These are phyloP conservation scores for Pyralis farinalis DNA, from an alignment of 2,888 invertebrate genomes.

Conservation along the genomic window DNA sequence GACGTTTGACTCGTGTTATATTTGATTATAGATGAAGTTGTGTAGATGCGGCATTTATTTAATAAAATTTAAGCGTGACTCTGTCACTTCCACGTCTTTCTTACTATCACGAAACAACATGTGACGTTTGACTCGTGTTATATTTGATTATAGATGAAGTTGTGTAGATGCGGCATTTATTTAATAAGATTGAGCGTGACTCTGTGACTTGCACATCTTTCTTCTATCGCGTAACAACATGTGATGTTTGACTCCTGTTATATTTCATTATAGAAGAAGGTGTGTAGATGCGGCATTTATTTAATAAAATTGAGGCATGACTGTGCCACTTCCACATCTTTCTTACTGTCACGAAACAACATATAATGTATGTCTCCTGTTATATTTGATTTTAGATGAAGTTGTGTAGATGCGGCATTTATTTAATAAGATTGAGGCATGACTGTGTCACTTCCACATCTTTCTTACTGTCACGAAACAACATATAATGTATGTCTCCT, in stretches of 20 bases:
- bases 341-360: too few relatives aligned
- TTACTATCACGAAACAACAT: too few relatives aligned
- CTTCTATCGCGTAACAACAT: too few relatives aligned
- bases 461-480: too few relatives aligned
- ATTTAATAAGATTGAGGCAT: background rate
- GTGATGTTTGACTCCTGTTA: constrained; percentile 21
- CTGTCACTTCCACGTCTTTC: too few relatives aligned
- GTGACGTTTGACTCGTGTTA: constrained; percentile 21
- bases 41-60: constrained; percentile 3
- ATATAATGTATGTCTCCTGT: too few relatives aligned
- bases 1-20: constrained; percentile 20
- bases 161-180: constrained; percentile 2
- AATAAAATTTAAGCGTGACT: background rate
- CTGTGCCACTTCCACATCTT: too few relatives aligned
- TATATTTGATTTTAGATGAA: constrained; percentile 13
- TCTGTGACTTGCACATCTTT: too few relatives aligned
- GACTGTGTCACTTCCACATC: too few relatives aligned
- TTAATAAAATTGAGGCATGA: too few relatives aligned
- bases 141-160: constrained; percentile 12
- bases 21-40: constrained; percentile 10
- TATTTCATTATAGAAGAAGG: constrained; percentile 12
- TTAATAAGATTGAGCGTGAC: background rate
- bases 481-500: constrained; percentile 21
- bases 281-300: constrained; percentile 5
- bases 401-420: constrained; percentile 2